Conservation (phyloP, 2,797 vertebrate genomes). For the Rhinoraja longicauda region DNA sequence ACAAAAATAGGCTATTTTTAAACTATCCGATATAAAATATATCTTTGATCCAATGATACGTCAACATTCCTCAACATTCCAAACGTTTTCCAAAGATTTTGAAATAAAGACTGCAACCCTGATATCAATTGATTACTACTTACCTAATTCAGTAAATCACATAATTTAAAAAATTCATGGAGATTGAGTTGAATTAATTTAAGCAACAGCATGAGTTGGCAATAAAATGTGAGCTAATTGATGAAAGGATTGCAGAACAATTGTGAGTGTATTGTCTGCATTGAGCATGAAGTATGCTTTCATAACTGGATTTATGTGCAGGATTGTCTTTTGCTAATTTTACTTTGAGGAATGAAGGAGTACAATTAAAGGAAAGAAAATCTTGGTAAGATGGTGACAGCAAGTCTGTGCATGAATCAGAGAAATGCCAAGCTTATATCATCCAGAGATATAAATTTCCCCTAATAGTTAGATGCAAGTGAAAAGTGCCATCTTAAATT, state of each 20-base stretch:
- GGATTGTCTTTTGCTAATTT: not conserved
- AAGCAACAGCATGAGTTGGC: not conserved
- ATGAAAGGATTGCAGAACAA: not conserved
- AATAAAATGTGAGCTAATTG: not conserved
- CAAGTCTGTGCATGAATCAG: not conserved
- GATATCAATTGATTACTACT: not conserved
- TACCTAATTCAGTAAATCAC: not conserved
- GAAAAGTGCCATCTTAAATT: not conserved
- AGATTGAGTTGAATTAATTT: not conserved
- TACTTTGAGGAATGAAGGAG: not conserved
- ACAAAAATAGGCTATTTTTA: not conserved
- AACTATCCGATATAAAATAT: not conserved
- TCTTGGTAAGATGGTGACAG: not conserved
- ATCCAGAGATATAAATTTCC: not conserved
- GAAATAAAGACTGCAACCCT: not conserved
- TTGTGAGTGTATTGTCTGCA: not conserved
- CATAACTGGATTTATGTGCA: not conserved
- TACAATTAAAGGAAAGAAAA: not conserved
- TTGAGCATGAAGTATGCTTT: not conserved
- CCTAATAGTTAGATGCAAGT: not conserved
- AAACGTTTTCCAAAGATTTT: not conserved
- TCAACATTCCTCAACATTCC: not conserved
- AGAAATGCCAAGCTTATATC: not conserved
- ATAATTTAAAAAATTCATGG: not conserved
- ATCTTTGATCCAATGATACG: not conserved